Evolutionary conservation across 2,888 invertebrate genomes (phyloP), one percentile per base, ranked within the genome.

Genomic region (Thecocarcelia acutangulata): DNA sequence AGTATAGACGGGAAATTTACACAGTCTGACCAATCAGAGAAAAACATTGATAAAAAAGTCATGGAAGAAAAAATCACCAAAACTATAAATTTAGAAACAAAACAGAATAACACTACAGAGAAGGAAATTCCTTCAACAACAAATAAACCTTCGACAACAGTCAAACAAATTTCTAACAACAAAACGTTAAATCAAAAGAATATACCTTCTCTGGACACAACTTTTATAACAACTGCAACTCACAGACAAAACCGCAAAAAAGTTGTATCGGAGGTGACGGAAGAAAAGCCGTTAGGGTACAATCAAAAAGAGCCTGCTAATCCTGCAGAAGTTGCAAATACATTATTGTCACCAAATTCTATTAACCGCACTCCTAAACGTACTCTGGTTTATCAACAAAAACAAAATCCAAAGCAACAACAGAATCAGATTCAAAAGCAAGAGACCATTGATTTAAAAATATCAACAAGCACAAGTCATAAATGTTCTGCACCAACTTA

Each of bases 351-450:
- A 50, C 37, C 80, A 28, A 54, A 85, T 1, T 81, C 84, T 15
- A 24, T 75, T n/a, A 78, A 72, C 17, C 78, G 82, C 13, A 84
- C 87, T 3, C 84, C 86, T 2, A 90, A 90, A 70, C 87, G 90
- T 3, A 88, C 90, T 24, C 93, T 94, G 72, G 92, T 93, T 68
- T 92, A 93, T 56, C 92, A 91, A 83, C 91, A 92, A 8, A 94
- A 93, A 74, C 84, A 85, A 77, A 84, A 84, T 3, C 74, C 64
- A 46, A 84, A 80, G 52, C 84, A 83, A 48, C 74, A 76, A 44
- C 83, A 81, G 24, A 61, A 70, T 17, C 69, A 76, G 21, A 15
- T 37, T 50, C 52, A 77, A 61, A 28, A 76, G 17, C 59, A 68
- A 54, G 59, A 76, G 42, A 82, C 33, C 19, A 66, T 54, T 11